Base-by-base conservation (phyloP, 1,140 invertebrate species). In the Bombus pyrosoma region DNA sequence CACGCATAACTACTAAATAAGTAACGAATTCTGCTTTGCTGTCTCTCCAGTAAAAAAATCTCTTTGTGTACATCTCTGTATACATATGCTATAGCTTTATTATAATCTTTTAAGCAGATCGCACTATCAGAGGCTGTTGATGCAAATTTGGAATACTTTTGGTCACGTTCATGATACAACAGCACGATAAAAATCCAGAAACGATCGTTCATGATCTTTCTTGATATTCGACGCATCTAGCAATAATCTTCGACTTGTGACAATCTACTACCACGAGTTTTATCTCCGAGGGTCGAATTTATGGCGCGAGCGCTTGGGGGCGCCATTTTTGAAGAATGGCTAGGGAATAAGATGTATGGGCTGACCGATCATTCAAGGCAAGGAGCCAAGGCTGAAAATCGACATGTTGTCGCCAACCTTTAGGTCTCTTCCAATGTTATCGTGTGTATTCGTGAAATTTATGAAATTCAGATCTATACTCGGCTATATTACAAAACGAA, bases 1-100 rank as follows among this genome's bases (percentile, higher is more conserved):
- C 76, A 37, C 57, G 72, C 32, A 28, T 68, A 79, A 84, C 71
- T 72, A 53, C 47, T 47, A 59, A 79, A 79, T 62, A 43, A 84
- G 39, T 39, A 68, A 71, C 74, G 76, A 80, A 32, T 79, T 79
- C 39, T 62, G n/a, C 69, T 57, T 57, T 37, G 12, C 22, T 15
- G 43, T 25, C 34, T n/a, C 8, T 25, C 8, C 59, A 25, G 5
- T 18, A 12, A 5, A 9, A 64, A 25, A 12, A 78, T 37, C 77
- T 34, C 8, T 71, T 34, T 32, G 1, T 37, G 10, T 32, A 28
- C 28, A 9, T 47, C 15, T n/a, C 15, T 22, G 12, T n/a, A 4
- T 3, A 9, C 43, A 8, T 39, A 12, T 13, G 3, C 13, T 1
- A 12, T 10, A 13, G 2, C 28, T 66, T 66, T n/a, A 39, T 78